Evolutionary conservation across 1,140 invertebrate species (phyloP).

Genomic region (Vanessa atalanta): DNA sequence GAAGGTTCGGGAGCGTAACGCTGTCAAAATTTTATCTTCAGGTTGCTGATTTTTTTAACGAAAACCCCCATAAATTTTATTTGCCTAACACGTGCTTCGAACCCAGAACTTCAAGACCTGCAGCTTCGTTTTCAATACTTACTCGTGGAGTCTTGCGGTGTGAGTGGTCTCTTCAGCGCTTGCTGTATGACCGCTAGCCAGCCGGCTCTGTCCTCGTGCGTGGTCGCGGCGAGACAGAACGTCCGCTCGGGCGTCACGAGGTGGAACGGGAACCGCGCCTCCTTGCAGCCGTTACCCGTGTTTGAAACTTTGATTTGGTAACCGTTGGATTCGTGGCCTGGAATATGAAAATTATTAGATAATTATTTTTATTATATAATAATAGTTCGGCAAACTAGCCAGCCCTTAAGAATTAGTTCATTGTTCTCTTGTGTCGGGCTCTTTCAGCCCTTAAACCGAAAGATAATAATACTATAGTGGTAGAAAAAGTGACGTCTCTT

Average conservation of each 20-base stretch:
- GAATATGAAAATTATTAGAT: conserved; percentile 23
- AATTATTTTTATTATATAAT: not conserved
- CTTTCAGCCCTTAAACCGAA: too few species aligned
- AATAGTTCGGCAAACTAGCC: too few species aligned
- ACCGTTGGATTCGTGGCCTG: conserved; percentile 87
- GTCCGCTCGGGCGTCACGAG: conserved; percentile 91
- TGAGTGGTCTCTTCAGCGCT: conserved; percentile 88
- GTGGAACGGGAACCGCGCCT: conserved; percentile 91
- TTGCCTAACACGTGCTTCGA: too few species aligned
- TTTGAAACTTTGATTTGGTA: conserved; percentile 83
- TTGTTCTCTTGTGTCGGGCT: too few species aligned
- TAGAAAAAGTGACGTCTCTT: too few species aligned
- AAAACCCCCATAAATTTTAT: too few species aligned
- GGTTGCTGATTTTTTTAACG: too few species aligned
- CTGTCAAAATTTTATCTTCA: too few species aligned
- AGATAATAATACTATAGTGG: too few species aligned
- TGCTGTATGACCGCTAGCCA: conserved; percentile 90
- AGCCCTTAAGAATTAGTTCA: too few species aligned
- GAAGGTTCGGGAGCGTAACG: too few species aligned
- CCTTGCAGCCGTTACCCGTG: conserved; percentile 83
- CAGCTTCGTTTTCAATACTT: conserved; percentile 61
- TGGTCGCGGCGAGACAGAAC: conserved; percentile 91
- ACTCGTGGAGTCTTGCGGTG: conserved; percentile 90
- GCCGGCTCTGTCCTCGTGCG: conserved; percentile 87
- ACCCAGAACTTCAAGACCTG: too few species aligned